These are phyloP conservation scores for Cephus runcator DNA, from an alignment of 2,888 invertebrate genomes.

Conservation along the genomic window DNA sequence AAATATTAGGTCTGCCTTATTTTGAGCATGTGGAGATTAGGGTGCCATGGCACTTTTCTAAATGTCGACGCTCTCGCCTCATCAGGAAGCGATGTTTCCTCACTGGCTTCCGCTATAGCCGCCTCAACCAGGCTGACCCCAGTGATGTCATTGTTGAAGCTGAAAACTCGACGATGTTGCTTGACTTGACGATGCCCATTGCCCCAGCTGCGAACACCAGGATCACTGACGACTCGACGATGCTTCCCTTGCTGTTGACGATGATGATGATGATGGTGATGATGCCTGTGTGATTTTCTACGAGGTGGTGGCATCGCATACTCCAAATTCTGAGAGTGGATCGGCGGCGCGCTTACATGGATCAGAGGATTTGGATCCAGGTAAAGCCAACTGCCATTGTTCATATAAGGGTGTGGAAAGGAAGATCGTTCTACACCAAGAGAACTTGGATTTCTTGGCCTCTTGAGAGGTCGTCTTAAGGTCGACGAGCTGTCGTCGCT, in stretches of 20 bases:
- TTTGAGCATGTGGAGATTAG: constrained; percentile 65
- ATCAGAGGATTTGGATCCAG: constrained; percentile 46
- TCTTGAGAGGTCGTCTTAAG: not conserved
- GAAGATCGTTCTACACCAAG: constrained; percentile 1
- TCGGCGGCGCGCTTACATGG: constrained; percentile 28
- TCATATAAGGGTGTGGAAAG: constrained; percentile 44
- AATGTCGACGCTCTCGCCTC: constrained; percentile 55
- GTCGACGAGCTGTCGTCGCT: constrained; percentile 2
- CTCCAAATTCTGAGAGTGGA: constrained; percentile 35
- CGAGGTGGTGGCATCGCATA: constrained; percentile 43
- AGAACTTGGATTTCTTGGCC: not conserved
- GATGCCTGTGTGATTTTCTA: constrained; percentile 36
- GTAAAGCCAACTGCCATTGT: constrained; percentile 56
- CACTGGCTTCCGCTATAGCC: constrained; percentile 32
- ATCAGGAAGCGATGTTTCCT: constrained; percentile 35
- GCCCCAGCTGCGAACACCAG: constrained; percentile 37
- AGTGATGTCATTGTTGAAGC: constrained; percentile 39
- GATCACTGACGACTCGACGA: constrained; percentile 51
- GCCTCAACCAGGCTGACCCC: constrained; percentile 27
- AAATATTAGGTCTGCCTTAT: constrained; percentile 46
- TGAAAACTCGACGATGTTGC: constrained; percentile 46
- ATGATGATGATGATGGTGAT: constrained; percentile 32
- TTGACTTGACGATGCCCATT: constrained; percentile 16
- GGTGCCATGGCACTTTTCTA: constrained; percentile 67
- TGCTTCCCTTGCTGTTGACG: constrained; percentile 30